Conservation (phyloP, 2,113 vertebrate genomes). For the Phoxinus phoxinus region DNA sequence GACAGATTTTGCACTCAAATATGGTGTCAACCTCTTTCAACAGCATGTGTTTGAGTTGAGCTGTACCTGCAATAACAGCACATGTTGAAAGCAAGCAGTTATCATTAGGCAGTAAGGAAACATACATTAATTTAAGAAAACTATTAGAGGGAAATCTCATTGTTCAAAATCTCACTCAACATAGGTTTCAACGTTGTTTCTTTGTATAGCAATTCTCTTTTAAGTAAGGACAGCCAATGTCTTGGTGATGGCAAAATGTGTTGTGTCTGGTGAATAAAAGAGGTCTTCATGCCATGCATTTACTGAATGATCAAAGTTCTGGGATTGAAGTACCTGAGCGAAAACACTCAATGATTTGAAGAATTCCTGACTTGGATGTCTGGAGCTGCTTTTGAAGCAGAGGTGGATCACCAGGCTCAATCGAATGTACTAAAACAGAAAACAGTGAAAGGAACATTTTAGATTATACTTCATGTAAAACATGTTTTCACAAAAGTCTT, state of each 20-base stretch:
- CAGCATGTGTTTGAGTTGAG: constrained; percentile 93
- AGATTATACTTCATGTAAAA: constrained; percentile 5
- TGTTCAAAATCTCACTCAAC: background rate
- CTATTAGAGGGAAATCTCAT: background rate
- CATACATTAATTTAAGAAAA: background rate
- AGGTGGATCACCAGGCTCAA: constrained; percentile 94
- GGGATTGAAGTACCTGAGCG: constrained; percentile 84
- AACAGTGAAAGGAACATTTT: constrained; percentile 10
- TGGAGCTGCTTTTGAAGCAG: constrained; percentile 93
- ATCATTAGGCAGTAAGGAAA: background rate
- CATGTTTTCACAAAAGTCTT: constrained; percentile 4
- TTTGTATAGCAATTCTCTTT: background rate
- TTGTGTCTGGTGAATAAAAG: background rate
- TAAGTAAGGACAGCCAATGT: background rate
- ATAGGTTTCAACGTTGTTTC: background rate
- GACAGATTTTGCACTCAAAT: constrained; percentile 97
- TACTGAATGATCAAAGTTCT: background rate
- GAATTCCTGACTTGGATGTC: constrained; percentile 97
- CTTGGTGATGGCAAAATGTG: background rate
- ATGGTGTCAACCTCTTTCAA: constrained; percentile 98
- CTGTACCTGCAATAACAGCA: constrained; percentile 82
- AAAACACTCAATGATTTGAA: constrained; percentile 99
- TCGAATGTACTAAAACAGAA: constrained; percentile 77
- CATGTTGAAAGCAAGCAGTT: constrained; percentile 53
- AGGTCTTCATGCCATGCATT: background rate